Evolutionary conservation across 2,113 vertebrate species (phyloP).

Genomic region (Eira barbara): DNA sequence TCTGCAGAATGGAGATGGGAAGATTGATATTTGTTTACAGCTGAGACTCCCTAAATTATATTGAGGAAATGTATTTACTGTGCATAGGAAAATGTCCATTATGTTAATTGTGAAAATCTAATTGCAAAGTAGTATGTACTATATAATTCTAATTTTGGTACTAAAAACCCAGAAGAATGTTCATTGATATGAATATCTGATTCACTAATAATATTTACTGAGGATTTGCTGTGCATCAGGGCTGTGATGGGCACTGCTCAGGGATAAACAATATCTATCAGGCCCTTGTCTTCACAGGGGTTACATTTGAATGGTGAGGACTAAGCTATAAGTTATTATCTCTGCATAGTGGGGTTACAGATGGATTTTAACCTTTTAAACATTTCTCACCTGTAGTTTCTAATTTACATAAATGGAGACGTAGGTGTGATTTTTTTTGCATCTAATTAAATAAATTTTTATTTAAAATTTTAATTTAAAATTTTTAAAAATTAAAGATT

Average conservation of each 20-base stretch:
- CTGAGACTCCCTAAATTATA: slow-evolving; percentile 8
- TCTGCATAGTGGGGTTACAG: neutral
- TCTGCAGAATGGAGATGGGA: neutral
- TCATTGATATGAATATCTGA: neutral
- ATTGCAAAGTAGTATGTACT: neutral
- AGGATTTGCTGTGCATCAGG: neutral
- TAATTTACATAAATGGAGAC: neutral
- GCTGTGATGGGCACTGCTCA: neutral
- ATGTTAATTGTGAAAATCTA: neutral
- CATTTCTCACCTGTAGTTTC: neutral
- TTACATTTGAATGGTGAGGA: neutral
- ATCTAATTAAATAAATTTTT: neutral
- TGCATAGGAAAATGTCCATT: neutral
- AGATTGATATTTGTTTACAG: neutral
- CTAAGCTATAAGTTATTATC: neutral
- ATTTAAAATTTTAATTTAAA: neutral
- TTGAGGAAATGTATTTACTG: neutral
- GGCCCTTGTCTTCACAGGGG: neutral
- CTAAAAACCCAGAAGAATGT: neutral
- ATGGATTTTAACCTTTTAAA: neutral
- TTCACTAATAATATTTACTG: neutral
- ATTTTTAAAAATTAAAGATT: neutral
- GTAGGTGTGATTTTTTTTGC: neutral
- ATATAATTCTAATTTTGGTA: neutral
- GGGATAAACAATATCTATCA: no score